Conservation (phyloP, 2,797 vertebrate genomes). For the Austrolebias charrua region DNA sequence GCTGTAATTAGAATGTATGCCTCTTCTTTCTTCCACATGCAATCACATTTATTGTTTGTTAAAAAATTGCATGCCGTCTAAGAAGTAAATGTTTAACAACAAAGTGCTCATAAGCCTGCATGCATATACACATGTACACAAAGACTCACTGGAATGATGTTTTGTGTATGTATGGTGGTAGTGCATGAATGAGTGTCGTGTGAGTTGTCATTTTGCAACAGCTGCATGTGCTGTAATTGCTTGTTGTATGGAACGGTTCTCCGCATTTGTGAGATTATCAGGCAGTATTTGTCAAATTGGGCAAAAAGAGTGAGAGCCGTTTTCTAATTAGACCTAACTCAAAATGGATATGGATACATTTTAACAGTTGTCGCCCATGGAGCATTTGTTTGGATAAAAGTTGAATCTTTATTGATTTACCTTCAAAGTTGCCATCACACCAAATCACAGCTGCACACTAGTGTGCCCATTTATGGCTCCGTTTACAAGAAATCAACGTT, state of each 20-base stretch:
- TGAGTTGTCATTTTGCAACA: constrained; percentile 25
- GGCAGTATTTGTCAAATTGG: constrained; percentile 66
- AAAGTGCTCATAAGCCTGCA: constrained; percentile 13
- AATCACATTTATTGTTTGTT: constrained; percentile 21
- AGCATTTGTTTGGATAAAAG: constrained; percentile 69
- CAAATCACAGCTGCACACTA: constrained; percentile 28
- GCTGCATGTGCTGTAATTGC: constrained; percentile 26
- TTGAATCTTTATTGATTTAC: constrained; percentile 31
- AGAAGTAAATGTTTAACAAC: constrained; percentile 13
- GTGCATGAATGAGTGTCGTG: constrained; percentile 1
- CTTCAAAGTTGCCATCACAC: constrained; percentile 21
- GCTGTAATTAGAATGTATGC: constrained; percentile 29
- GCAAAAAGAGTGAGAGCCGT: constrained; percentile 57
- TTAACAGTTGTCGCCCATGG: constrained; percentile 73
- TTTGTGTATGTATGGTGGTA: constrained; percentile 11
- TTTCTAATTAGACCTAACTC: constrained; percentile 77
- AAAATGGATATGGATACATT: constrained; percentile 71
- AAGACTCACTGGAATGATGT: neutral
- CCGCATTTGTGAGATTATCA: constrained; percentile 58
- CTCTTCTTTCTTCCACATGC: constrained; percentile 22
- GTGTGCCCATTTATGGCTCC: neutral
- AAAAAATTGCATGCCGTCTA: constrained; percentile 13
- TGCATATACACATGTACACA: constrained; percentile 3
- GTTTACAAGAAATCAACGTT: neutral
- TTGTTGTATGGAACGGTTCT: constrained; percentile 26